Evolutionary conservation across 2,888 invertebrate genomes (phyloP), one percentile per base, ranked within the genome.

Genomic region (Coleophora flavipennella): DNA sequence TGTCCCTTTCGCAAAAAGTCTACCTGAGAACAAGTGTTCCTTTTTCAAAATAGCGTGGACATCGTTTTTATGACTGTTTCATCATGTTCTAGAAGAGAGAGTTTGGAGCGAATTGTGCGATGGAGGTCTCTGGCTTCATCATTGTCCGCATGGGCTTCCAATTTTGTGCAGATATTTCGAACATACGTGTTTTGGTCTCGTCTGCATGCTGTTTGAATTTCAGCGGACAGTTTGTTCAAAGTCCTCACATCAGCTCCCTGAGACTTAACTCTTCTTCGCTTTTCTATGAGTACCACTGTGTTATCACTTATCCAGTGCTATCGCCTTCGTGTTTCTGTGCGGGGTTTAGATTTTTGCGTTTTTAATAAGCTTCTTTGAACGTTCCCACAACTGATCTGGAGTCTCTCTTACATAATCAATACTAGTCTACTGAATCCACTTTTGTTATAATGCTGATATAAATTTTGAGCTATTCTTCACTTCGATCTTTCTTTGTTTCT

Each of bases 321-420:
- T n/a, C 35, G 10, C 28, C 38, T 41, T 6, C 27, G 31, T 2
- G 12, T 10, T 20, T 9, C 8, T 8, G n/a, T 9, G 8, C 12
- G 26, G 8, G 35, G 14, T 20, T 31, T 26, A 12, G 37, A 28
- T 28, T 6, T 31, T 28, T 3, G 38, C 31, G 2, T 13, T 14
- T 2, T 4, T 1, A 10, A 41, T 31, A 7, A 38, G 3, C 4
- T 26, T 2, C 9, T 38, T 38, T 7, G 38, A 27, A 2, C 13
- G 35, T 2, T 35, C 12, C 41, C 41, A 41, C 2, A 41, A 12
- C 27, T 13, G 9, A 13, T 41, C 37, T 3, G 38, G 10, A 3
- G 38, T 26, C 26, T 31, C 40, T 2, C 3, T 6, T 8, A 11
- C 11, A 3, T 7, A 10, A 28, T 33, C 31, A 8, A 13, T 11